Evolutionary conservation across 2,888 invertebrate species (phyloP).

Genomic region (Myathropa florea): DNA sequence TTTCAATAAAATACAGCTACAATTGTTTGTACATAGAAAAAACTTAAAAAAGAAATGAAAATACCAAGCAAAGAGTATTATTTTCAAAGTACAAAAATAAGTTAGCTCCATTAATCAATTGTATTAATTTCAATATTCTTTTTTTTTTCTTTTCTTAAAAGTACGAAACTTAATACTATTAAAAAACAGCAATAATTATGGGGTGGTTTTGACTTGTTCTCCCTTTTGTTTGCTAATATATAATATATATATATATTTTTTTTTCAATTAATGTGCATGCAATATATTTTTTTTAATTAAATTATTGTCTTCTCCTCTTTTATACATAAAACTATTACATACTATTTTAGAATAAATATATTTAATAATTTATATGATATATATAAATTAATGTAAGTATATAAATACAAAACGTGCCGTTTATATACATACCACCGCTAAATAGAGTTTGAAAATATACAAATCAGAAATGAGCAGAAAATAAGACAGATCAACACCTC

Average conservation of each 20-base stretch:
- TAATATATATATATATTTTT: conserved; percentile 59
- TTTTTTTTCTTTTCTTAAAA: conserved; percentile 21
- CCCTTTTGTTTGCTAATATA: conserved; percentile 69
- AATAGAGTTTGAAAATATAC: conserved; percentile 26
- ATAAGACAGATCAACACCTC: conserved; percentile 80
- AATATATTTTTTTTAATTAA: conserved; percentile 42
- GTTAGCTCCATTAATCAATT: conserved; percentile 43
- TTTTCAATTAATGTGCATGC: conserved; percentile 66
- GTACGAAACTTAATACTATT: conserved; percentile 49
- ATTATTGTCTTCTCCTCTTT: conserved; percentile 44
- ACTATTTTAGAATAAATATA: conserved; percentile 37
- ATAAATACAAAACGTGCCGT: conserved; percentile 68
- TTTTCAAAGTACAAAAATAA: conserved; percentile 33
- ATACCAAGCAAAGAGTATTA: conserved; percentile 71
- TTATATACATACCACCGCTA: conserved; percentile 37
- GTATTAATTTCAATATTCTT: conserved; percentile 36
- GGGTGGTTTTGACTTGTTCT: conserved; percentile 72
- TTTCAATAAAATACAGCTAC: conserved; percentile 19
- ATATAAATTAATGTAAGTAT: conserved; percentile 76
- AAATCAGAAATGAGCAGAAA: conserved; percentile 61
- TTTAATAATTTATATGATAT: conserved; percentile 51
- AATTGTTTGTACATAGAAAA: conserved; percentile 43
- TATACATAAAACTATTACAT: conserved; percentile 49
- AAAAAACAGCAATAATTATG: conserved; percentile 58
- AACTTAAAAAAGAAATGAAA: conserved; percentile 46